A percentile compares a stretch with the other conserved stretches of the same genome.
Evolutionary conservation across 2,888 invertebrate species (phyloP).

Genomic region (Tetramorium bicarinatum): DNA sequence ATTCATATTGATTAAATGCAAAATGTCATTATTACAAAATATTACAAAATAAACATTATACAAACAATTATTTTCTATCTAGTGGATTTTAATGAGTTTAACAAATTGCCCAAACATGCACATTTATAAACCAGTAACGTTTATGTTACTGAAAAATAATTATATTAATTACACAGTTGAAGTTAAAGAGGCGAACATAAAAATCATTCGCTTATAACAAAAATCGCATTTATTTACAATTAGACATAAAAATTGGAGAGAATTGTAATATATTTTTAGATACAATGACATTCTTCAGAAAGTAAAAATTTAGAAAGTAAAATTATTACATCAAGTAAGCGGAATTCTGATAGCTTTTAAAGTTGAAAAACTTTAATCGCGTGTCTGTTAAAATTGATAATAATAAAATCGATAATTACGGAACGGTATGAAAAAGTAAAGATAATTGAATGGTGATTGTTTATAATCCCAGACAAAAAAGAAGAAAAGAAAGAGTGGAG

Average conservation of each 20-base stretch:
- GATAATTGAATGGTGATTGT: slow-evolving; percentile 22
- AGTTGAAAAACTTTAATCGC: neutral
- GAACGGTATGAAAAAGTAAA: neutral
- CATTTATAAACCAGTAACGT: slow-evolving; percentile 77
- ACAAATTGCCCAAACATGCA: slow-evolving; percentile 70
- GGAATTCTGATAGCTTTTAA: neutral
- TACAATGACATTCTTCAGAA: neutral
- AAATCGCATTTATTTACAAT: slow-evolving; percentile 41
- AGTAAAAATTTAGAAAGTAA: no score
- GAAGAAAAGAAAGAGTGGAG: neutral
- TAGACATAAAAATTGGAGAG: neutral
- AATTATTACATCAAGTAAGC: neutral
- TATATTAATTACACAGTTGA: slow-evolving; percentile 81
- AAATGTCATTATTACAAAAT: neutral
- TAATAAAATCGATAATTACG: slow-evolving; percentile 27
- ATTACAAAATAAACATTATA: slow-evolving; percentile 10
- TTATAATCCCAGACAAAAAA: neutral
- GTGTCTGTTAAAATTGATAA: slow-evolving; percentile 15
- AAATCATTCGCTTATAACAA: neutral
- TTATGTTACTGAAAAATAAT: slow-evolving; percentile 82
- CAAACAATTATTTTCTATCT: slow-evolving; percentile 24
- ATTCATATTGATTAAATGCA: neutral
- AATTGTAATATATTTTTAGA: neutral
- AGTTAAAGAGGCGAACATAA: slow-evolving; percentile 64
- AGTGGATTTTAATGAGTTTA: slow-evolving; percentile 40